Evolutionary conservation across 2,797 vertebrate species (phyloP).

Genomic region (Presbytis comata): DNA sequence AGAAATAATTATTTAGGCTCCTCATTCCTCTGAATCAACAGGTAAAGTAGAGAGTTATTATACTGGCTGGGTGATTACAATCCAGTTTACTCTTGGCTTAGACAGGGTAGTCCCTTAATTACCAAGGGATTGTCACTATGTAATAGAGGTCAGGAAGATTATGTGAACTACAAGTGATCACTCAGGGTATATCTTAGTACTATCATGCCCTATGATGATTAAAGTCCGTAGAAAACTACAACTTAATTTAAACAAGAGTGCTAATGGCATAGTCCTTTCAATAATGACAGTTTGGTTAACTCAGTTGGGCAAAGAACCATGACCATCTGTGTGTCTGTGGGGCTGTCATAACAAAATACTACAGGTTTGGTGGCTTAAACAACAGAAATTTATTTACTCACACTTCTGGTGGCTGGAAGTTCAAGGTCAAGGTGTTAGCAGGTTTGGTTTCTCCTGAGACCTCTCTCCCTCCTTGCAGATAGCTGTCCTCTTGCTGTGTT

Average conservation of each 20-base stretch:
- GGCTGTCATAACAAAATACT: not conserved
- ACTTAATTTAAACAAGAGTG: not conserved
- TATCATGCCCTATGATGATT: not conserved
- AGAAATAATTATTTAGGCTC: not conserved
- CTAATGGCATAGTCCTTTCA: not conserved
- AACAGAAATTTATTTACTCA: not conserved
- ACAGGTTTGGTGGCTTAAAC: not conserved
- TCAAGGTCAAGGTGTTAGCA: not conserved
- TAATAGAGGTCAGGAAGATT: not conserved
- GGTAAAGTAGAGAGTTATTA: not conserved
- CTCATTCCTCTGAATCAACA: not conserved
- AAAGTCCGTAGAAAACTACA: not conserved
- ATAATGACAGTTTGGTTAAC: not conserved
- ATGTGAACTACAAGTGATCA: not conserved
- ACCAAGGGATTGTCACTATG: not conserved
- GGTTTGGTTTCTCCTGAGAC: not conserved
- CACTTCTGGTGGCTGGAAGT: not conserved
- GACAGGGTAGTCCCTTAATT: not conserved
- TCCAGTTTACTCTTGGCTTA: not conserved
- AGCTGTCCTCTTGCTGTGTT: not conserved
- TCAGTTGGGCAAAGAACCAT: not conserved
- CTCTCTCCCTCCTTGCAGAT: not conserved
- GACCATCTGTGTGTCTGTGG: not conserved
- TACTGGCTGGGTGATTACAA: not conserved
- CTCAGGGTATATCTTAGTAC: not conserved